Evolutionary conservation across 2,888 invertebrate species (phyloP).

Genomic region (Andricus quercusramuli): DNA sequence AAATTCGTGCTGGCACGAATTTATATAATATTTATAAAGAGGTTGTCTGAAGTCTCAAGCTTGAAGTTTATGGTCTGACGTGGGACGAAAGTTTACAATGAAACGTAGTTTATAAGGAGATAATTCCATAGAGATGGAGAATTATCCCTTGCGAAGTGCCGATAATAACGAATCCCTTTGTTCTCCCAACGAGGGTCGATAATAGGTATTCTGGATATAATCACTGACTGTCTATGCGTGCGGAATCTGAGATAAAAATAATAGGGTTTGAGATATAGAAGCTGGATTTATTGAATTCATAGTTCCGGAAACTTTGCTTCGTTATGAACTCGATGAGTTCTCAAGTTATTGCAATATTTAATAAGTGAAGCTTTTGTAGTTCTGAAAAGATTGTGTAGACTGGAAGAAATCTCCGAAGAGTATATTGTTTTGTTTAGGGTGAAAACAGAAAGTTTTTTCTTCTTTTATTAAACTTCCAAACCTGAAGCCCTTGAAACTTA

Average conservation of each 20-base stretch:
- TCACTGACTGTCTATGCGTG: constrained; percentile 17
- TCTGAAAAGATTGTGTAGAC: background rate
- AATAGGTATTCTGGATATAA: constrained; percentile 11
- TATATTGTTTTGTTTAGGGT: too few relatives aligned
- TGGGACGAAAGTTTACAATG: constrained; percentile 17
- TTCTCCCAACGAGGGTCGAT: constrained; percentile 31
- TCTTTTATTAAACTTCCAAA: background rate
- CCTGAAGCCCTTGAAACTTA: background rate
- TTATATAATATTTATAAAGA: constrained; percentile 16
- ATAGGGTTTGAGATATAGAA: background rate
- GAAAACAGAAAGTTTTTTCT: too few relatives aligned
- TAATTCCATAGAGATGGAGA: constrained; percentile 14
- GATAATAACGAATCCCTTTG: constrained; percentile 35
- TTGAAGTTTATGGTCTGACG: background rate
- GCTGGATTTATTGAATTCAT: background rate
- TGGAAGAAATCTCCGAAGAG: background rate
- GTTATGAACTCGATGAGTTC: constrained; percentile 1
- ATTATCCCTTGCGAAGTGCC: constrained; percentile 8
- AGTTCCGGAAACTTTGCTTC: background rate
- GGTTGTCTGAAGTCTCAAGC: background rate
- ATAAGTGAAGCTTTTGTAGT: background rate
- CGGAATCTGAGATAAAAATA: constrained; percentile 10
- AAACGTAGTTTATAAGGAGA: constrained; percentile 11
- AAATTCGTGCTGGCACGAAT: constrained; percentile 15
- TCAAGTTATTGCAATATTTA: background rate